These are phyloP conservation scores for Scaptomyza flava DNA, from an alignment of 2,888 invertebrate genomes.

Conservation along the genomic window DNA sequence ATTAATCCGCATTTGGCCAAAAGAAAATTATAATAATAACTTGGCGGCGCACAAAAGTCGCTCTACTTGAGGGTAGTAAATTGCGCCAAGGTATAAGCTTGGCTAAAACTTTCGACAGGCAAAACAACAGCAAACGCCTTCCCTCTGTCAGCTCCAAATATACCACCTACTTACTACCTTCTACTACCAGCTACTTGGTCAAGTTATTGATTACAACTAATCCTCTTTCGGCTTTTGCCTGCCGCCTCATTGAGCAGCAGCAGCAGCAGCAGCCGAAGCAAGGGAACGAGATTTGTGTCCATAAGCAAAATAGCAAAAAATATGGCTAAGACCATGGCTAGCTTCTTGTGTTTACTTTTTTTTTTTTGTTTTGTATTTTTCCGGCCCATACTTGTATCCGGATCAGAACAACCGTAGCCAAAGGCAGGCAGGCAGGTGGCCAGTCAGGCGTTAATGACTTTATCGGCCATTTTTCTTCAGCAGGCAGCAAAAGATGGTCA, in stretches of 20 bases:
- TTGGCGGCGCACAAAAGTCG: slow-evolving; percentile 43
- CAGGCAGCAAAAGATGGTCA: slow-evolving; percentile 27
- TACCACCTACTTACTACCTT: neutral
- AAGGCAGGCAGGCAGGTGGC: slow-evolving; percentile 58
- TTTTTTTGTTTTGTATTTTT: neutral
- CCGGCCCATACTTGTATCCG: slow-evolving; percentile 37
- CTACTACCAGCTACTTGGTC: slow-evolving; percentile 36
- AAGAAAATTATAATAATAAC: slow-evolving; percentile 75
- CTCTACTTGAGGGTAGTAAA: slow-evolving; percentile 7
- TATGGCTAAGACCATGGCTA: slow-evolving; percentile 49
- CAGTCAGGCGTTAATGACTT: slow-evolving; percentile 78
- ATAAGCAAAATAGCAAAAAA: slow-evolving; percentile 70
- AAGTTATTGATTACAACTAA: slow-evolving; percentile 81
- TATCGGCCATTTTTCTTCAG: slow-evolving; percentile 72
- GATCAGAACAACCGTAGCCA: slow-evolving; percentile 31
- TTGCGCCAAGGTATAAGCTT: slow-evolving; percentile 44
- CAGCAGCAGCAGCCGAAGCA: slow-evolving; percentile 28
- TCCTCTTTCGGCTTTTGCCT: slow-evolving; percentile 78
- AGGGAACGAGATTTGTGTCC: slow-evolving; percentile 63
- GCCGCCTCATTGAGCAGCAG: slow-evolving; percentile 76
- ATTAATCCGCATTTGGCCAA: slow-evolving; percentile 74
- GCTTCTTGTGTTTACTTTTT: slow-evolving; percentile 4
- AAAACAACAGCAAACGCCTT: slow-evolving; percentile 50
- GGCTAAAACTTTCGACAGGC: slow-evolving; percentile 69
- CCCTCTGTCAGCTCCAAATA: slow-evolving; percentile 14